Percentiles rank a stretch among this genome's conserved stretches.
Conservation (phyloP, 2,113 vertebrate species). For the Tringa solitaria region DNA sequence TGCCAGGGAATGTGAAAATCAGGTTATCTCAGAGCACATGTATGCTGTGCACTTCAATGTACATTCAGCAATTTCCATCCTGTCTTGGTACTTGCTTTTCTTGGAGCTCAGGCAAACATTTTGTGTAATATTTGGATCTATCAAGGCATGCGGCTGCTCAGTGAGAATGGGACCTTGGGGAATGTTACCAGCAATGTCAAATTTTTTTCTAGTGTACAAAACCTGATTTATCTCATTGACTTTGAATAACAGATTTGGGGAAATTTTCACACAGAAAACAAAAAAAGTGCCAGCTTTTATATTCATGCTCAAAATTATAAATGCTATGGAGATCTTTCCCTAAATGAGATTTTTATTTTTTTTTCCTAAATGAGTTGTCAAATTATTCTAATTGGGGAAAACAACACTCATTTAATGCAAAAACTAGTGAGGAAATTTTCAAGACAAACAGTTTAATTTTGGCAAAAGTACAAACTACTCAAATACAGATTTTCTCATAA, state of each 20-base stretch:
- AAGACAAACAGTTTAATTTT: background rate
- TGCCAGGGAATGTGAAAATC: background rate
- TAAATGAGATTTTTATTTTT: background rate
- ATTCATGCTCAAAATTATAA: background rate
- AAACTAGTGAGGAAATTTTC: background rate
- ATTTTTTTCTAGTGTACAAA: background rate
- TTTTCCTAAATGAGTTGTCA: background rate
- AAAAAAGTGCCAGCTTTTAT: background rate
- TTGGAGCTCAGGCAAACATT: background rate
- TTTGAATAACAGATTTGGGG: background rate
- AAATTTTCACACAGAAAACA: background rate
- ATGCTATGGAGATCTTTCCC: background rate
- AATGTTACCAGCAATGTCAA: background rate
- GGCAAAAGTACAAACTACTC: background rate
- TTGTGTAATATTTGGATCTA: background rate
- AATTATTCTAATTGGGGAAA: background rate
- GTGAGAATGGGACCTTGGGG: background rate
- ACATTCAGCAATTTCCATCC: background rate
- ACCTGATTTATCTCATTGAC: background rate
- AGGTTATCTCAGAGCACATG: background rate
- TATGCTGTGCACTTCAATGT: background rate
- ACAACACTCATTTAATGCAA: background rate
- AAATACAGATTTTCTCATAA: background rate
- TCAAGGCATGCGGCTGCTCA: background rate
- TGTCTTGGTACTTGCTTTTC: background rate